phyloP scores from a whole-genome alignment of 1,140 invertebrate genomes.

The Chironomus striatipennis region DNA sequence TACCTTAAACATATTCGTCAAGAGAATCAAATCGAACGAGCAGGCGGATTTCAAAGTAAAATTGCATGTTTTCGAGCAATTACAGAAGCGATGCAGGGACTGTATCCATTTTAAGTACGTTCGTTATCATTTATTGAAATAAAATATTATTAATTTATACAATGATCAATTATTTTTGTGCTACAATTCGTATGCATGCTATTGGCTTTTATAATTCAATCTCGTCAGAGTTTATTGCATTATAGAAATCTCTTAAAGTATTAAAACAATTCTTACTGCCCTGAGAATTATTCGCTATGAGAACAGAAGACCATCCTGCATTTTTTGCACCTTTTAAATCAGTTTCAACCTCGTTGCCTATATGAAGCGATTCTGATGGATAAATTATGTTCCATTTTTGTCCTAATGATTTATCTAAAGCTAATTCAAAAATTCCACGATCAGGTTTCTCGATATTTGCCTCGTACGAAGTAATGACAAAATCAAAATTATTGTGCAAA shows the following conservation, averaged over 20 bases:
- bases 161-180: background rate
- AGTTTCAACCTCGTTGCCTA: background rate
- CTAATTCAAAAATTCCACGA: conserved; percentile 31
- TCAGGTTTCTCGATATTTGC: conserved; percentile 34
- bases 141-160: background rate
- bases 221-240: background rate
- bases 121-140: background rate
- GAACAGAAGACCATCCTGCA: background rate
- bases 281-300: background rate
- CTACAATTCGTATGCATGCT: no score
- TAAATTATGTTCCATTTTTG: background rate
- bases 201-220: background rate
- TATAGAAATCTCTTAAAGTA: background rate
- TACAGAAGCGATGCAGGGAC: conserved; percentile 80
- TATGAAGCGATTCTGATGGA: background rate
- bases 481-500: conserved; percentile 32
- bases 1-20: conserved; percentile 68
- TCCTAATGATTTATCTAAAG: conserved; percentile 27
- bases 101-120: conserved; percentile 48
- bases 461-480: conserved; percentile 37
- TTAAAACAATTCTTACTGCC: background rate
- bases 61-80: conserved; percentile 80
- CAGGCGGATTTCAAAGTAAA: conserved; percentile 76
- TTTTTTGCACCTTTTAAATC: background rate
- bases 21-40: conserved; percentile 65